A percentile compares a stretch with the other conserved stretches of the same genome.
Evolutionary conservation across 1,140 invertebrate species (phyloP).

Genomic region (Diorhabda sublineata): DNA sequence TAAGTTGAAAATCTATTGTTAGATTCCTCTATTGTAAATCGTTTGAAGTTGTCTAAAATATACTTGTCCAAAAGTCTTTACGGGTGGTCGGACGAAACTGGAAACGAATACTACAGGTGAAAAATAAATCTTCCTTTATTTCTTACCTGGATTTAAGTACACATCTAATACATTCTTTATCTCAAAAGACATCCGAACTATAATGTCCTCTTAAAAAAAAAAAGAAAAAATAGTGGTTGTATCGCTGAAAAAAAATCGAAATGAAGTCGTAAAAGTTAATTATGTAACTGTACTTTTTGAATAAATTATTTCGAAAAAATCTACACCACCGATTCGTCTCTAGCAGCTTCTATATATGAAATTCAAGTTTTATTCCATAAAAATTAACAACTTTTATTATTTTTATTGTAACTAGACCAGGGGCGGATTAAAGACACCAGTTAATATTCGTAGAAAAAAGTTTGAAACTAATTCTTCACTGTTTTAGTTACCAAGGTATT

Average conservation of each 20-base stretch:
- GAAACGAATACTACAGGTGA: neutral
- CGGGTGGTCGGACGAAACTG: neutral
- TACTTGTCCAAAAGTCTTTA: neutral
- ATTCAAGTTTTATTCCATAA: too few relatives aligned
- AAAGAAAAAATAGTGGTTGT: neutral
- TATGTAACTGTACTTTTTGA: neutral
- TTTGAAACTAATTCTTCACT: too few relatives aligned
- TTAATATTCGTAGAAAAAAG: too few relatives aligned
- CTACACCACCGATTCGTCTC: too few relatives aligned
- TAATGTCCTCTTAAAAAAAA: neutral
- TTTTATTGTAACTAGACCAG: too few relatives aligned
- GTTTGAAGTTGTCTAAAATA: neutral
- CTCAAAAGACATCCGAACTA: neutral
- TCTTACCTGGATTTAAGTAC: neutral
- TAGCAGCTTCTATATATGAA: too few relatives aligned
- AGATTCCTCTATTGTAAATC: neutral
- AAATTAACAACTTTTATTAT: too few relatives aligned
- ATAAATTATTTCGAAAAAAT: too few relatives aligned
- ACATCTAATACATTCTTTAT: constrained; percentile 3
- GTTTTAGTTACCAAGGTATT: too few relatives aligned
- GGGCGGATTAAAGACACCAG: too few relatives aligned
- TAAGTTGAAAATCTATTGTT: neutral
- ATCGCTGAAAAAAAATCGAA: neutral
- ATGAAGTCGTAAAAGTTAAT: neutral
- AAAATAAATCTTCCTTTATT: neutral